Base-by-base conservation (phyloP, 2,113 vertebrate genomes). In the Hucho hucho region DNA sequence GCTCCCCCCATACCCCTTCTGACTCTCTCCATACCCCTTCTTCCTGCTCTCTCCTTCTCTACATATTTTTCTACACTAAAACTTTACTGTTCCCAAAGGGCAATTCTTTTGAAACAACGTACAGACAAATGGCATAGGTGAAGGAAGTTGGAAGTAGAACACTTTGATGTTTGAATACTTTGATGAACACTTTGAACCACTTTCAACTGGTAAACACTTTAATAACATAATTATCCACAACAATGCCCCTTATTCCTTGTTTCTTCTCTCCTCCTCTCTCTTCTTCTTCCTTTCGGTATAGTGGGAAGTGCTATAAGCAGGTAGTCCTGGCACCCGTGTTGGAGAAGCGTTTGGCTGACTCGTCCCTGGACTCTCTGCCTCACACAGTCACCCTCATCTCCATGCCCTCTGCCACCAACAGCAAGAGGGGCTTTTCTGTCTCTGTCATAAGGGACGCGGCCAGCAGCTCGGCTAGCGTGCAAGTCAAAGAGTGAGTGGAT, bases 291-390 rank as follows among this genome's bases (percentile, higher is more conserved):
- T 59, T 75, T 75, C 47, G 73, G 6, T 43, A 47, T 86, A 99
- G 97, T 74, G 97, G 97, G 64, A 96, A 95, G 90, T 99, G 97
- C 88, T 95, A 98, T 87, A 96, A 97, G 71, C 95, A 98, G 91
- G 93, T 96, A 65, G 94, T 99, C 56, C 90, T 99, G 76, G 94
- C 94, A 0, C 97, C 97, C 1, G 94, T 97, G 95, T 92, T 98
- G 91, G 97, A 98, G 84, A 95, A 95, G 49, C 93, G 95, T 3
- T 96, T 95, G 3, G 92, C 93, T 0, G 96, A 98, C 79, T 96
- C 94, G 0, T 87, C 93, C 74, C 90, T 94, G 1, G 95, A 96
- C 88, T 95, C 96, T 56, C 92, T 97, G 69, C 97, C 97, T 1
- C 97, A 99, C 73, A 98, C 96, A 0, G 92, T 99, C 83, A 97